A percentile compares a stretch with the other conserved stretches of the same genome.
Conservation (phyloP, 2,888 invertebrate species). For the Magallana nippona region DNA sequence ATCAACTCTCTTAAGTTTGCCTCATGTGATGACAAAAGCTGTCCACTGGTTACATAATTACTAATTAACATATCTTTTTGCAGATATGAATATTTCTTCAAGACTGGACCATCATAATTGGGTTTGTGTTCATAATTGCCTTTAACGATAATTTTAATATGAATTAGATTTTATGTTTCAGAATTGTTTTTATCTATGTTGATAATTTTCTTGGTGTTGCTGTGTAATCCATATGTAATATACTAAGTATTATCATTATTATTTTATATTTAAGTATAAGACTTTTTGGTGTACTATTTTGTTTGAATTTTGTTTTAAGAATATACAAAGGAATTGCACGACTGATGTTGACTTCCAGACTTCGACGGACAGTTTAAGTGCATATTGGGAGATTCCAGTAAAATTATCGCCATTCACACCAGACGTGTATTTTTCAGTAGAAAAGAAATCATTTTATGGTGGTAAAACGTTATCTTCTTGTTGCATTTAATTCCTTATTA, state of each 20-base stretch:
- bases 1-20: no score
- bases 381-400: conserved; percentile 54
- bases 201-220: no score
- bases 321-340: conserved; percentile 43
- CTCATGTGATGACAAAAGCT: no score
- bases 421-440: conserved; percentile 55
- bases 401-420: conserved; percentile 44
- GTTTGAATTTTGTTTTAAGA: conserved; percentile 22
- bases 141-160: not conserved
- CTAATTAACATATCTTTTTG: not conserved
- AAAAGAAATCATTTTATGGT: conserved; percentile 48
- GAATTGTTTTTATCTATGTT: no score
- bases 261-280: no score
- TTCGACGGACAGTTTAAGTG: conserved; percentile 49
- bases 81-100: no score
- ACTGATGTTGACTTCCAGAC: conserved; percentile 56
- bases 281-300: not conserved
- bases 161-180: no score
- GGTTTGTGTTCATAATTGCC: not conserved
- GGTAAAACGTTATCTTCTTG: conserved; percentile 41
- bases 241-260: no score
- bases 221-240: no score
- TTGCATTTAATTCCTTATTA: no score
- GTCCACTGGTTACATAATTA: no score
- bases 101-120: not conserved